A percentile compares a stretch with the other conserved stretches of the same genome.
phyloP scores from a whole-genome alignment of 2,113 vertebrate genomes.

The Dissostichus mawsoni region DNA sequence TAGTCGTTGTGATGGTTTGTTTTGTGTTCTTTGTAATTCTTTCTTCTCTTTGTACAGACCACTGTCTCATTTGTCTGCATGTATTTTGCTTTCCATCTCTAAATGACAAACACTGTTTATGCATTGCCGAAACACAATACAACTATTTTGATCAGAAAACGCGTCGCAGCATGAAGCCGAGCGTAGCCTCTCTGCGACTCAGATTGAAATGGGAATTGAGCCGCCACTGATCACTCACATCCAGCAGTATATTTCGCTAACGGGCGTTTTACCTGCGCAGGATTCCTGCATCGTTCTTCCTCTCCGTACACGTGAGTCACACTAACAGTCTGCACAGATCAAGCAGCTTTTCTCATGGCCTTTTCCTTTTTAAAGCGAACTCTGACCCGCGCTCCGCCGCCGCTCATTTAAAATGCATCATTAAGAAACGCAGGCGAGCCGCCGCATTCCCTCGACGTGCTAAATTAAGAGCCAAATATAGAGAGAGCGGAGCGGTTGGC shows the following conservation, averaged over 20 bases:
- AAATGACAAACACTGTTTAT: too few species aligned
- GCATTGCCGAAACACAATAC: too few species aligned
- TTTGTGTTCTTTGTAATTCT: too few species aligned
- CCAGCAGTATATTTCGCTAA: background rate
- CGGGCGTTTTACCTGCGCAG: background rate
- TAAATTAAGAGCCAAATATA: constrained; percentile 19
- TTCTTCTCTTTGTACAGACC: too few species aligned
- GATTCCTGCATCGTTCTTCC: constrained; percentile 2
- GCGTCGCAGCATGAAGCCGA: too few species aligned
- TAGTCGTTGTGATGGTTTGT: too few species aligned
- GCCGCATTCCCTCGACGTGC: background rate
- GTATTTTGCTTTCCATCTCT: too few species aligned
- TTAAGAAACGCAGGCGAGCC: constrained; percentile 1
- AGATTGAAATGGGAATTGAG: too few species aligned
- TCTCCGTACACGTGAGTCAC: background rate
- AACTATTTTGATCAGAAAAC: too few species aligned
- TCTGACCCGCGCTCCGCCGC: background rate
- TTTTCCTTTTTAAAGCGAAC: constrained; percentile 22
- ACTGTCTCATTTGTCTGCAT: too few species aligned
- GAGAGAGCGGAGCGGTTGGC: constrained; percentile 9
- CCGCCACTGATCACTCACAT: background rate
- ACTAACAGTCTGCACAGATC: background rate
- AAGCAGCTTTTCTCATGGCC: background rate
- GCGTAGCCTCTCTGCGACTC: too few species aligned
- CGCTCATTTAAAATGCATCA: constrained; percentile 25